Evolutionary conservation across 2,797 vertebrate species (phyloP), one percentile per base, ranked within the genome.

Genomic region (Aplochiton taeniatus): DNA sequence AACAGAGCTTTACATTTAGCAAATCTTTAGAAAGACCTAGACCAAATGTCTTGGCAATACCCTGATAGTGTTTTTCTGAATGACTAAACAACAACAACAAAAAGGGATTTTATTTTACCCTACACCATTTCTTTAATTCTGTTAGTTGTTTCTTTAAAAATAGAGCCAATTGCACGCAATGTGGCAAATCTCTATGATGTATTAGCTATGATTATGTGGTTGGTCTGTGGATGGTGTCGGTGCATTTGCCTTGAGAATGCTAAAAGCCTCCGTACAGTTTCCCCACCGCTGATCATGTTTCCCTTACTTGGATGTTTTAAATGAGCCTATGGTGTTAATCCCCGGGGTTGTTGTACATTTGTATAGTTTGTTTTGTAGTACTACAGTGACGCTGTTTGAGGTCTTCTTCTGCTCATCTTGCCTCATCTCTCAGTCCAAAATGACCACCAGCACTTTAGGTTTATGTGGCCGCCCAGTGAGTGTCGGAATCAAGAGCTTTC

Each of bases 301-400:
- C 31, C 45, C 13, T 1, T 14, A 31, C 31, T 18, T 5, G 31
- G 54, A 62, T 58, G 43, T 68, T 74, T 72, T 58, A 17, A 66
- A 61, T 67, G 16, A 11, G 77, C 11, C 14, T 17, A 53, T 72
- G 59, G 0, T 77, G 85, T 79, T 73, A 66, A 73, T 83, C 70
- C 65, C 75, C 68, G 74, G 76, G 58, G 72, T 77, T 77, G 72
- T 74, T 79, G 60, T 74, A 73, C 62, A 70, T 82, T 76, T 82
- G 83, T 83, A 80, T 65, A 72, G 71, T 73, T 76, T 75, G 17
- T 68, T 65, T 85, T 81, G 78, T 71, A 77, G 67, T 74, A 59
- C 77, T 63, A 76, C 53, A 50, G 74, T 73, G 70, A 79, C 11
- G 43, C 74, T 55, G 70, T 73, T 70, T 64, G 63, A 20, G 56